Conservation (phyloP, 2,888 invertebrate species). For the Microctonus brassicae region DNA sequence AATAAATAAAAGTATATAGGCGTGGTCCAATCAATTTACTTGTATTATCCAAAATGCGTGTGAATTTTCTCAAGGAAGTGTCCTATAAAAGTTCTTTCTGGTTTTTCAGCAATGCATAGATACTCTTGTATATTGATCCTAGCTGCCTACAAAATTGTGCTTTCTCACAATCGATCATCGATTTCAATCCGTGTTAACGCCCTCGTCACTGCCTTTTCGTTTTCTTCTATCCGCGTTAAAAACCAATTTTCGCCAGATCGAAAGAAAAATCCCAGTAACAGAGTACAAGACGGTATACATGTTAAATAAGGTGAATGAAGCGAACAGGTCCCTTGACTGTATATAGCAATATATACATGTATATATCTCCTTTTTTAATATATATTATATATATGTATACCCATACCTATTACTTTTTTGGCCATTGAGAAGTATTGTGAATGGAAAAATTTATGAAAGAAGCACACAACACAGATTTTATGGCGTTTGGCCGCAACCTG, state of each 20-base stretch:
- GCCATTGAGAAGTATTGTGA: constrained; percentile 26
- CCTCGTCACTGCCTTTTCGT: constrained; percentile 42
- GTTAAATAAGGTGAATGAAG: constrained; percentile 32
- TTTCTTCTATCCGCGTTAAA: constrained; percentile 50
- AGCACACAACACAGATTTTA: constrained; percentile 67
- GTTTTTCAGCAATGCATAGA: not conserved
- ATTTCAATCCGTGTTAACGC: constrained; percentile 52
- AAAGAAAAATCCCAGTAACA: constrained; percentile 23
- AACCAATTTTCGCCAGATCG: constrained; percentile 43
- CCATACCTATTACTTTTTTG: not conserved
- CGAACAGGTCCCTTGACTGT: constrained; percentile 33
- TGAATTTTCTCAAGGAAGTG: constrained; percentile 38
- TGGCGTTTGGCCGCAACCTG: constrained; percentile 60
- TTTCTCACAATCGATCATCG: constrained; percentile 64
- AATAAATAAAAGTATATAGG: constrained; percentile 5
- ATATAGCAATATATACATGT: constrained; percentile 28
- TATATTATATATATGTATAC: not conserved
- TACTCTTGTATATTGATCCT: not conserved
- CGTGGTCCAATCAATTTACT: not conserved
- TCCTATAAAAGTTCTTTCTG: not conserved
- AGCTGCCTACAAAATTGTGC: constrained; percentile 36
- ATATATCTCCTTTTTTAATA: no score
- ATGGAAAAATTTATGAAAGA: constrained; percentile 57
- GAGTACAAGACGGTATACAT: constrained; percentile 26
- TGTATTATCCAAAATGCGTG: constrained; percentile 22